phyloP scores from a whole-genome alignment of 2,113 vertebrate species.

The Cebidichthys violaceus region DNA sequence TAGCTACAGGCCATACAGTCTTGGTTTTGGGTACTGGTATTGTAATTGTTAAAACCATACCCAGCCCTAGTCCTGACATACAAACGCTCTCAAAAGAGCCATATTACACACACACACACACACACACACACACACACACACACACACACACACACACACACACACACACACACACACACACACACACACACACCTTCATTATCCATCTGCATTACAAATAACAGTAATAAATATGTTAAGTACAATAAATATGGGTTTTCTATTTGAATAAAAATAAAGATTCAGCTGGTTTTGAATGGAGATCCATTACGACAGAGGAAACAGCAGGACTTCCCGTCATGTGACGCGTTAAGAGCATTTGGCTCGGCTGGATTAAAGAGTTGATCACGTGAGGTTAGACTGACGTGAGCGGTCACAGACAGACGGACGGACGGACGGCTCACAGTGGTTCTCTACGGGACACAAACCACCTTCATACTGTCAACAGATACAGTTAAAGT shows the following conservation, averaged over 20 bases:
- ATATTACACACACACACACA: constrained; percentile 15
- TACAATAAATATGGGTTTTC: constrained; percentile 68
- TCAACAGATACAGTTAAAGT: not conserved
- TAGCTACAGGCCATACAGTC: too few species aligned
- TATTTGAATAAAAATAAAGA: constrained; percentile 19
- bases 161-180: constrained; percentile 27
- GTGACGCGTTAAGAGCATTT: constrained; percentile 39
- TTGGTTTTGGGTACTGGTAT: too few species aligned
- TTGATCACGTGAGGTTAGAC: not conserved
- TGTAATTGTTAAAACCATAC: not conserved
- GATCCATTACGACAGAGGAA: not conserved
- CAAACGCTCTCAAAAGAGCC: constrained; percentile 16
- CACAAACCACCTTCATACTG: not conserved
- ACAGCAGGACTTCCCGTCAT: constrained; percentile 4
- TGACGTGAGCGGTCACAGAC: not conserved
- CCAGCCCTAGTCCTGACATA: constrained; percentile 9
- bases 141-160: too few species aligned
- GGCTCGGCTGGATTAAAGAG: not conserved
- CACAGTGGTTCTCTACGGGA: not conserved
- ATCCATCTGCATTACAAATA: constrained; percentile 37
- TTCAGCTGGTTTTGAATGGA: constrained; percentile 15
- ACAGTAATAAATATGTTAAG: constrained; percentile 66
- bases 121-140: too few species aligned
- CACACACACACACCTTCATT: constrained; percentile 34
- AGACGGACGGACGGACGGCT: not conserved